phyloP scores from a whole-genome alignment of 2,113 vertebrate genomes.

The Equus przewalskii region DNA sequence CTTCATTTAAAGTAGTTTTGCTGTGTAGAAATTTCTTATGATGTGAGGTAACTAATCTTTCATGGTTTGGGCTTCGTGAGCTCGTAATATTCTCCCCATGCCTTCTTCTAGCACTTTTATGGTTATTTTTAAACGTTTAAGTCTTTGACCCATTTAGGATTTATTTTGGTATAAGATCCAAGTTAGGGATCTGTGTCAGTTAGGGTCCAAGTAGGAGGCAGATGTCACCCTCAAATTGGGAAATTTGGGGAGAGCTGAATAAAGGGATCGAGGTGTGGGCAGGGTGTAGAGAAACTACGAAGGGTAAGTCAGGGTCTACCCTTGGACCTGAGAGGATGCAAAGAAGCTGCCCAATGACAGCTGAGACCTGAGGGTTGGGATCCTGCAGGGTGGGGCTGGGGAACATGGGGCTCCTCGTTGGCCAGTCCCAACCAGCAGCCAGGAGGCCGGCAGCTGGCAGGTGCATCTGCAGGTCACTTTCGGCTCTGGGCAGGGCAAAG shows the following conservation, averaged over 20 bases:
- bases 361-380: background rate
- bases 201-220: background rate
- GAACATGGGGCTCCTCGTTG: background rate
- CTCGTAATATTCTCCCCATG: background rate
- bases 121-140: background rate
- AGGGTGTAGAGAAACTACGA: rapidly evolving
- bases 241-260: background rate
- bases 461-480: background rate
- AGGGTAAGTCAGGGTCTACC: background rate
- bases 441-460: background rate
- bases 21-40: background rate
- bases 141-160: background rate
- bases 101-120: background rate
- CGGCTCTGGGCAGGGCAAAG: background rate
- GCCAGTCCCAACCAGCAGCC: background rate
- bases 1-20: constrained; percentile 9
- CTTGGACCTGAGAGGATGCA: rapidly evolving
- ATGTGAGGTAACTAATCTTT: background rate
- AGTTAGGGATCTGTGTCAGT: background rate
- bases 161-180: background rate
- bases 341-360: background rate
- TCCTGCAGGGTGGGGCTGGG: background rate
- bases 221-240: background rate
- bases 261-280: background rate
- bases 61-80: background rate